A percentile compares a stretch with the other conserved stretches of the same genome.
These are phyloP conservation scores for Clamator glandarius DNA, from an alignment of 2,797 vertebrate species.

Conservation along the genomic window DNA sequence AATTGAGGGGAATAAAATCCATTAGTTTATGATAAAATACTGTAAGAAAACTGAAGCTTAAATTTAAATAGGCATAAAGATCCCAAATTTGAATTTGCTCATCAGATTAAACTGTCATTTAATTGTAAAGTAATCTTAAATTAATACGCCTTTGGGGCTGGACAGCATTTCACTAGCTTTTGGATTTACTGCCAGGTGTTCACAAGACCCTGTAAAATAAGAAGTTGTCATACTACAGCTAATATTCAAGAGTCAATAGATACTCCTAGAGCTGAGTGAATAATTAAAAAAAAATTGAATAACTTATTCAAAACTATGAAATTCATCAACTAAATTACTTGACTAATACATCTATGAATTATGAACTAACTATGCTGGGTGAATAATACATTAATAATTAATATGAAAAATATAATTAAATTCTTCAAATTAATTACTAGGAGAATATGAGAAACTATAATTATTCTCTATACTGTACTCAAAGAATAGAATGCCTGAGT, in stretches of 20 bases:
- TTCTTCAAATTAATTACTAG: slow-evolving; percentile 72
- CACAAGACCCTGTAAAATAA: neutral
- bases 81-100: neutral
- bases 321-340: slow-evolving; percentile 74
- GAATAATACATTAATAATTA: slow-evolving; percentile 76
- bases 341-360: slow-evolving; percentile 73
- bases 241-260: slow-evolving; percentile 8
- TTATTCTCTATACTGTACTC: slow-evolving; percentile 60
- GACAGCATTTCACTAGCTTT: neutral
- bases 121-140: neutral
- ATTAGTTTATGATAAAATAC: neutral
- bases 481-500: slow-evolving; percentile 50
- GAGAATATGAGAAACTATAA: slow-evolving; percentile 67
- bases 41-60: neutral
- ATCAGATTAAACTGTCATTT: neutral
- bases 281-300: slow-evolving; percentile 65
- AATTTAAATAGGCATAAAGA: neutral
- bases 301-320: slow-evolving; percentile 72
- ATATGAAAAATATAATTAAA: slow-evolving; percentile 76
- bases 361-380: slow-evolving; percentile 60
- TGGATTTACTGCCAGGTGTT: neutral
- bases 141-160: neutral
- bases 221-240: neutral
- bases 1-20: neutral
- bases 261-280: slow-evolving; percentile 40